These are phyloP conservation scores for Ectemnius continuus DNA, from an alignment of 2,888 invertebrate genomes.

Conservation along the genomic window DNA sequence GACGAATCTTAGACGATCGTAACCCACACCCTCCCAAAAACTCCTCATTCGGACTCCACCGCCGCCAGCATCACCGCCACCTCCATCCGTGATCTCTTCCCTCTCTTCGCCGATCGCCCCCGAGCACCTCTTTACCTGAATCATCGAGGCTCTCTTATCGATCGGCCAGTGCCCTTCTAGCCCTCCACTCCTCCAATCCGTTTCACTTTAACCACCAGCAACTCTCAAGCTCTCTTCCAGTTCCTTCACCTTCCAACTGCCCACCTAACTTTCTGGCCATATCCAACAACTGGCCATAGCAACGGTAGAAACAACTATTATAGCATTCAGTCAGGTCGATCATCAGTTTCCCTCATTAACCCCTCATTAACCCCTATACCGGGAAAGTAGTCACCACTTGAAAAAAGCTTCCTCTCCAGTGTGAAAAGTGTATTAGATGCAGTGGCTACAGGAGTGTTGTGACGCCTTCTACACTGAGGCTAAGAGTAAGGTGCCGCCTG, in stretches of 20 bases:
- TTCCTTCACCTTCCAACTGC: no score
- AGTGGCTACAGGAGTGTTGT: no score
- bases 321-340: no score
- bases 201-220: constrained; percentile 30
- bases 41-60: constrained; percentile 41
- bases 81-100: constrained; percentile 18
- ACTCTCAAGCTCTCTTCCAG: no score
- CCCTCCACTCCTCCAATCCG: constrained; percentile 43
- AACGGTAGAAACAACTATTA: no score
- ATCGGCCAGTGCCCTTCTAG: constrained; percentile 50
- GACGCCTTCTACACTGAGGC: constrained; percentile 5
- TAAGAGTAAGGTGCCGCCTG: not conserved
- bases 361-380: no score
- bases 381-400: constrained; percentile 13
- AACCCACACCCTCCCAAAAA: constrained; percentile 41
- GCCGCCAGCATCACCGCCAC: not conserved
- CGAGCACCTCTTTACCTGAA: constrained; percentile 25
- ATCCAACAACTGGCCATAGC: no score
- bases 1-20: constrained; percentile 36
- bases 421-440: no score
- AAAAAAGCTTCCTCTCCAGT: no score
- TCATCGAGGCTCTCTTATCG: constrained; percentile 50
- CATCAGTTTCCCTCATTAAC: no score
- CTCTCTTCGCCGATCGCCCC: not conserved
- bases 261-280: no score